phyloP scores from a whole-genome alignment of 64 coral and sea anemone species.

The Platygyra sinensis region DNA sequence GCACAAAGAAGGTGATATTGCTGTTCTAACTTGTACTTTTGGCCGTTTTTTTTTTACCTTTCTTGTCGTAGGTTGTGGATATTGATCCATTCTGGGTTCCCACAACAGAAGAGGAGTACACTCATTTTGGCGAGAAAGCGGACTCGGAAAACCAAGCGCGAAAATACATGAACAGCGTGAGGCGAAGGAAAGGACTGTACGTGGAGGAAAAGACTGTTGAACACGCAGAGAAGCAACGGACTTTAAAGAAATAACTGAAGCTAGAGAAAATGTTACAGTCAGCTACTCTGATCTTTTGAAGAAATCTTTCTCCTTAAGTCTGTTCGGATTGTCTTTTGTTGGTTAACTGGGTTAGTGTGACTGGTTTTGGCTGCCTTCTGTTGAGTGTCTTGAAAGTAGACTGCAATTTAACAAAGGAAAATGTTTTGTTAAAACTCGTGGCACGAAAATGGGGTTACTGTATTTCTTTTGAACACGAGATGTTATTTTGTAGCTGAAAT shows the following conservation, averaged over 20 bases:
- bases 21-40: not conserved
- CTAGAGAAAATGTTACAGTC: not conserved
- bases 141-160: conserved; percentile 94
- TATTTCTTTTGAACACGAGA: too few relatives aligned
- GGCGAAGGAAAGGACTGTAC: conserved; percentile 89
- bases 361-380: too few relatives aligned
- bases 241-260: conserved; percentile 77
- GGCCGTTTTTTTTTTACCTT: not conserved
- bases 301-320: too few relatives aligned
- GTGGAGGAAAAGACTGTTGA: conserved; percentile 97
- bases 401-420: too few relatives aligned
- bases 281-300: not conserved
- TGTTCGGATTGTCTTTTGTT: too few relatives aligned
- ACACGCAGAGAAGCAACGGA: conserved; percentile 95
- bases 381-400: too few relatives aligned
- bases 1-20: not conserved
- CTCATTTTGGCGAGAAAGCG: conserved; percentile 95
- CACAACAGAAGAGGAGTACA: conserved; percentile 93
- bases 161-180: conserved; percentile 96
- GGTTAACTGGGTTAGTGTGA: too few relatives aligned
- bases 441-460: too few relatives aligned
- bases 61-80: conserved; percentile 69
- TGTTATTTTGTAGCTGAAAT: too few relatives aligned
- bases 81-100: conserved; percentile 97
- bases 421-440: too few relatives aligned